phyloP scores from a whole-genome alignment of 2,113 vertebrate genomes.

The Bungarus multicinctus region DNA sequence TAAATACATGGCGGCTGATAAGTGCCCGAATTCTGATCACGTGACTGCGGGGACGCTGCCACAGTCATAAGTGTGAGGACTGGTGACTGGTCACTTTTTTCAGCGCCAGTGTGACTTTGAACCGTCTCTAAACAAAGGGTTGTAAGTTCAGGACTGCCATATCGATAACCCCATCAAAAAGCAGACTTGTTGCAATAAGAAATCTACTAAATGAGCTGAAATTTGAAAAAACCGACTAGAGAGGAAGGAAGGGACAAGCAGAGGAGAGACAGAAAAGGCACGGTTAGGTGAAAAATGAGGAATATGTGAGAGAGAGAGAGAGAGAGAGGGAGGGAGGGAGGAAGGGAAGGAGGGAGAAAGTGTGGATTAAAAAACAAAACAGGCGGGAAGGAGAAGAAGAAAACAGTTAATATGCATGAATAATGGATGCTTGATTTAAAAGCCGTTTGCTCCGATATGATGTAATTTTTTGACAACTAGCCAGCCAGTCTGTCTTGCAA shows the following conservation, averaged over 20 bases:
- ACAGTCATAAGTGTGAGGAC: not conserved
- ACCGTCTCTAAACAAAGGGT: too few species aligned
- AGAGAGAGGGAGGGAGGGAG: slow-evolving; percentile 17
- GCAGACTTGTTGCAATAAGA: slow-evolving; percentile 31
- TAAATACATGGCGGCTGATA: too few species aligned
- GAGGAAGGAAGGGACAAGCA: slow-evolving; percentile 52
- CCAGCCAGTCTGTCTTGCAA: slow-evolving; percentile 86
- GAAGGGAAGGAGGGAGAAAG: slow-evolving; percentile 40
- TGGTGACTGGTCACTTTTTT: not conserved
- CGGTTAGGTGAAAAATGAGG: not conserved
- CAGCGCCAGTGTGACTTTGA: not conserved
- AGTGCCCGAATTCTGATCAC: too few species aligned
- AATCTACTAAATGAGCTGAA: slow-evolving; percentile 75
- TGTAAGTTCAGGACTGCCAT: not conserved
- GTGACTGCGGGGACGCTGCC: too few species aligned
- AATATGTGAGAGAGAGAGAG: too few species aligned
- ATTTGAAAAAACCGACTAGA: slow-evolving; percentile 57
- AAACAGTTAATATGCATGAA: slow-evolving; percentile 83
- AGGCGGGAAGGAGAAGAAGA: slow-evolving; percentile 47
- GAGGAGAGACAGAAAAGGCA: slow-evolving; percentile 26
- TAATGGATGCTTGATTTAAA: slow-evolving; percentile 84
- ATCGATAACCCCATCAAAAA: not conserved
- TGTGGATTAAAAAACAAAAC: slow-evolving; percentile 69
- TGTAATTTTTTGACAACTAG: slow-evolving; percentile 88
- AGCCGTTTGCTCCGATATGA: slow-evolving; percentile 87